phyloP scores from a whole-genome alignment of 1,140 invertebrate genomes.

The Globodera rostochiensis region DNA sequence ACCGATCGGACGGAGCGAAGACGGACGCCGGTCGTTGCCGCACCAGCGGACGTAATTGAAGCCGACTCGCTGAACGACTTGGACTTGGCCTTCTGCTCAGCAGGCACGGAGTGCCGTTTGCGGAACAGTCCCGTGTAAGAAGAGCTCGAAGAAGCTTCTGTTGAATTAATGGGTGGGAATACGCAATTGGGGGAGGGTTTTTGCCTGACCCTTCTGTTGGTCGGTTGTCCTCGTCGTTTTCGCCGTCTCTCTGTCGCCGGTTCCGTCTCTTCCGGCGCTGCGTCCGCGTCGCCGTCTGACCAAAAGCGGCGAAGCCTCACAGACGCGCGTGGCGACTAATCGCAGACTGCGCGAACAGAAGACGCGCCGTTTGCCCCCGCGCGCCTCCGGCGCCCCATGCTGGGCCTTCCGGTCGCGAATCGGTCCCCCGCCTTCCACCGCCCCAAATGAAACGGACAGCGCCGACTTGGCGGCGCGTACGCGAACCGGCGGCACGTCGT shows the following conservation, averaged over 20 bases:
- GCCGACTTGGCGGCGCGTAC: slow-evolving; percentile 21
- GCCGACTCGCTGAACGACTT: slow-evolving; percentile 9
- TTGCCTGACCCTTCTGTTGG: not conserved
- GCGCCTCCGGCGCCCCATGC: not conserved
- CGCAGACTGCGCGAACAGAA: slow-evolving; percentile 37
- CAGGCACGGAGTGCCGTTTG: not conserved
- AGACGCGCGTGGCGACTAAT: slow-evolving; percentile 26
- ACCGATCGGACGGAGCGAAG: not conserved
- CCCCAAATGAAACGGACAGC: slow-evolving; percentile 31
- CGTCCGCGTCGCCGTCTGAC: slow-evolving; percentile 11
- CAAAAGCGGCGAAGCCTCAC: slow-evolving; percentile 33
- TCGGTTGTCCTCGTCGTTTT: not conserved
- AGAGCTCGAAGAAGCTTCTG: not conserved
- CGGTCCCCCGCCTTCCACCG: slow-evolving; percentile 1
- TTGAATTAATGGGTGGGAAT: not conserved
- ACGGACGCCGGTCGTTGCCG: not conserved
- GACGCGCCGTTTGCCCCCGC: slow-evolving; percentile 11
- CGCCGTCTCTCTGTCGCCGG: not conserved
- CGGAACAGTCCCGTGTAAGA: not conserved
- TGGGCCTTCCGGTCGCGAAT: not conserved
- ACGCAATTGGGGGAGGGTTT: not conserved
- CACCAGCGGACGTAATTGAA: not conserved
- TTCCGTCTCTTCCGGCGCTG: not conserved
- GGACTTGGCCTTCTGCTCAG: slow-evolving; percentile 3
- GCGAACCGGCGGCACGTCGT: not conserved